Conservation (phyloP, 1,140 invertebrate species). For the Leptestheria dahalacensis region DNA sequence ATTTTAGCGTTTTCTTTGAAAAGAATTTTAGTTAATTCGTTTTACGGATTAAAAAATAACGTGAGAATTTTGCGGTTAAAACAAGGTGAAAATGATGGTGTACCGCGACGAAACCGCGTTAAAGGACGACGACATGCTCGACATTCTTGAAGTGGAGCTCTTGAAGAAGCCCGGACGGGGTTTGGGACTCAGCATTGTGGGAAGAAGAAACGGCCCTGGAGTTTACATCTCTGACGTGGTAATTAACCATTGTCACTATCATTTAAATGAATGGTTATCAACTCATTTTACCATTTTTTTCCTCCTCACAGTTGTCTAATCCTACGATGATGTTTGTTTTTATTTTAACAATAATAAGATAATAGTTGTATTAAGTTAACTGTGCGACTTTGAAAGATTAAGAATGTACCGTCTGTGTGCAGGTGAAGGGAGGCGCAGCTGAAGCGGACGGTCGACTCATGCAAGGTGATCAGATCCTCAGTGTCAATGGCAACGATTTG, state of each 20-base stretch:
- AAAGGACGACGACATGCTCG: slow-evolving; percentile 52
- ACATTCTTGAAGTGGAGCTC: slow-evolving; percentile 76
- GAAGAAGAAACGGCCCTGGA: slow-evolving; percentile 68
- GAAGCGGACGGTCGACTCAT: slow-evolving; percentile 81
- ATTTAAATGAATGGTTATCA: no score
- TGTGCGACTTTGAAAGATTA: neutral
- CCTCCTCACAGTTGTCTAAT: no score
- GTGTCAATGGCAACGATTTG: slow-evolving; percentile 78
- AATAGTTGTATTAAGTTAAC: slow-evolving; percentile 6
- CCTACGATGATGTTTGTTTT: no score
- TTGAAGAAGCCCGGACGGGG: slow-evolving; percentile 84
- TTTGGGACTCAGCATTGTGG: slow-evolving; percentile 76
- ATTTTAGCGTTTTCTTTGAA: no score
- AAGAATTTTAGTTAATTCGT: slow-evolving; percentile 7
- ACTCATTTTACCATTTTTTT: no score
- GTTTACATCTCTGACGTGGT: slow-evolving; percentile 93
- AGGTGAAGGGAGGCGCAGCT: slow-evolving; percentile 78
- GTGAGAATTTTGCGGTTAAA: slow-evolving; percentile 26
- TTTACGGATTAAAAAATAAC: neutral
- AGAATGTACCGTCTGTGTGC: neutral
- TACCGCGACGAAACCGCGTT: slow-evolving; percentile 56
- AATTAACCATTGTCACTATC: no score
- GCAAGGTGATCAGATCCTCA: slow-evolving; percentile 79
- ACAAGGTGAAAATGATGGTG: slow-evolving; percentile 73
- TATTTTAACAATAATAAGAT: no score